Percentiles rank a stretch among this genome's conserved stretches.
Evolutionary conservation across 1,140 invertebrate species (phyloP).

Genomic region (Ceratina japonica): DNA sequence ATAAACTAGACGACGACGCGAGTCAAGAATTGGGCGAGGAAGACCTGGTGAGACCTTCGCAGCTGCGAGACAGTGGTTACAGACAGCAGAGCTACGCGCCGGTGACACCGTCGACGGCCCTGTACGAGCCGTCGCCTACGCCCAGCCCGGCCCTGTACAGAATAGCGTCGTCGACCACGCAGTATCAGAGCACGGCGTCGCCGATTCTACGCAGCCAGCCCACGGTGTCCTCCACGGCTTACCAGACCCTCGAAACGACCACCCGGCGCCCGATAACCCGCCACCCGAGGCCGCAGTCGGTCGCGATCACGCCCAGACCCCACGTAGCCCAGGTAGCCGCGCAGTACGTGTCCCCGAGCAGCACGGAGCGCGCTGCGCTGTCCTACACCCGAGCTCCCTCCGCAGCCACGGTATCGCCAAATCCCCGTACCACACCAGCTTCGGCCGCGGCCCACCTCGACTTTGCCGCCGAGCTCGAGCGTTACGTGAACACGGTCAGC

Average conservation of each 20-base stretch:
- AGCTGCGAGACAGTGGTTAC: conserved; percentile 66
- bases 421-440: conserved; percentile 72
- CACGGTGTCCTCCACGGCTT: conserved; percentile 67
- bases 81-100: conserved; percentile 65
- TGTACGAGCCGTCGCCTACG: conserved; percentile 72
- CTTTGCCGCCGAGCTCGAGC: conserved; percentile 87
- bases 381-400: conserved; percentile 63
- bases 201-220: conserved; percentile 66
- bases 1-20: conserved; percentile 81
- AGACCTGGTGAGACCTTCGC: conserved; percentile 75
- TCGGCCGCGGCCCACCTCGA: conserved; percentile 81
- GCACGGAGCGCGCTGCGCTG: conserved; percentile 79
- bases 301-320: conserved; percentile 83
- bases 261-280: conserved; percentile 77
- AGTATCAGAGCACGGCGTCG: conserved; percentile 71
- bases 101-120: conserved; percentile 66
- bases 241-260: conserved; percentile 76
- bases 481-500: conserved; percentile 88
- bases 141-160: conserved; percentile 75
- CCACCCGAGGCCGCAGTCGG: conserved; percentile 76
- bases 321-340: conserved; percentile 83
- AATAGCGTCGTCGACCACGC: conserved; percentile 73
- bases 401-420: conserved; percentile 75
- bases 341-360: conserved; percentile 80
- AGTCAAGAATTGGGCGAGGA: conserved; percentile 82